phyloP scores from a whole-genome alignment of 1,140 invertebrate genomes.

The Leptestheria dahalacensis region DNA sequence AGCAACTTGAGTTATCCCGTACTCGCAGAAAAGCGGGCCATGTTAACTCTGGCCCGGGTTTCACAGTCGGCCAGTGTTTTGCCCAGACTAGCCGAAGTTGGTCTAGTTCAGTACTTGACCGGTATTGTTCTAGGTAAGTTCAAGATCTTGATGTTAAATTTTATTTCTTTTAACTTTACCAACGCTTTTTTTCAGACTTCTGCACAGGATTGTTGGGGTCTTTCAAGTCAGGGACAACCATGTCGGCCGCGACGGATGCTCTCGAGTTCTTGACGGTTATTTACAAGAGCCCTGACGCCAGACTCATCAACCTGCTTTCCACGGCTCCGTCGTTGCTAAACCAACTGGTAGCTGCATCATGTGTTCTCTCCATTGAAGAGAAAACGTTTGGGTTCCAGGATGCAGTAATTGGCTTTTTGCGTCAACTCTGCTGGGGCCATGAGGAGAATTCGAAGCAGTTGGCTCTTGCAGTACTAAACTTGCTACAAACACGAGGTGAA shows the following conservation, averaged over 20 bases:
- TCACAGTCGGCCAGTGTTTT: background rate
- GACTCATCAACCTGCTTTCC: constrained; percentile 45
- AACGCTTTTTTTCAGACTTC: background rate
- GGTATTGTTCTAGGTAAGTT: background rate
- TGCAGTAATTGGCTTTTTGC: constrained; percentile 30
- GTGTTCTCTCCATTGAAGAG: background rate
- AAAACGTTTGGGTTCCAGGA: constrained; percentile 26
- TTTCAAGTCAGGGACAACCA: background rate
- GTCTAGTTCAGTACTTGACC: background rate
- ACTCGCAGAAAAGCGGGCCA: background rate
- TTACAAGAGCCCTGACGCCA: constrained; percentile 33
- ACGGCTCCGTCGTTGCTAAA: constrained; percentile 22
- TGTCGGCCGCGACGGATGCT: constrained; percentile 27
- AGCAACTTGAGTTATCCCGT: background rate
- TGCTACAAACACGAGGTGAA: constrained; percentile 44
- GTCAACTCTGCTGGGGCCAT: constrained; percentile 63
- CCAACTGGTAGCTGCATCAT: constrained; percentile 27
- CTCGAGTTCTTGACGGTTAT: constrained; percentile 65
- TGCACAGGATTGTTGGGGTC: background rate
- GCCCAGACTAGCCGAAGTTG: background rate
- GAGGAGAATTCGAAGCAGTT: constrained; percentile 65
- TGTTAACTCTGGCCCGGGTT: background rate
- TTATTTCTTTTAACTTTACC: too few relatives aligned
- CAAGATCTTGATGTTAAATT: background rate
- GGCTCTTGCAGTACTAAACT: constrained; percentile 56